Evolutionary conservation across 2,888 invertebrate genomes (phyloP), one percentile per base, ranked within the genome.

Genomic region (Dicyrtomina minuta): DNA sequence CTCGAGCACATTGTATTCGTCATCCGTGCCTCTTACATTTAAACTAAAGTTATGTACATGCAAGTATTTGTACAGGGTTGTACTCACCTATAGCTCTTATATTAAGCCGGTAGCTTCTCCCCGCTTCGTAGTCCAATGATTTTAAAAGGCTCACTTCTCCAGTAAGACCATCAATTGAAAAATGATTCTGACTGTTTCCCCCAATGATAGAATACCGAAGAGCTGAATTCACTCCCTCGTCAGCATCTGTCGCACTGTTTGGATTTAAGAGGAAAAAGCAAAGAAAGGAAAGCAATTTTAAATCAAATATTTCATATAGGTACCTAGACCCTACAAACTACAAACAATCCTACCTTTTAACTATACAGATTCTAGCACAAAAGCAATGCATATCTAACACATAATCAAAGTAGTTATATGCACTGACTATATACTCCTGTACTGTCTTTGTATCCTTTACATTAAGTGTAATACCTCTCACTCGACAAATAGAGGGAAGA

Each of bases 151-250:
- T 88, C 1, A 95, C 90, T 80, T 96, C 92, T 0, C 98, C 98
- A 70, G 91, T 92, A 79, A 93, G 87, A 67, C 93, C 91, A 83
- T 98, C 96, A 44, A 99, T 96, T 1, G 92, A 89, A 81, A 99
- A 97, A 79, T 93, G 93, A 77, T 92, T 91, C 81, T 93, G 92
- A 0, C 91, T 91, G 83, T 97, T 96, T 26, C 97, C 96, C 10
- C 96, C 94, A 76, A 96, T 96, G 77, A 98, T 93, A 15, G 93
- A 93, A 83, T 94, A 97, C 59, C 96, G 87, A 68, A 99, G 90
- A 0, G 92, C 93, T 1, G 95, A 93, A 83, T 99, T 98, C 39
- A 89, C 87, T 0, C 96, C 97, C 64, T 91, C 88, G 82, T 99
- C 99, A 0, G 90, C 90, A 82, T 99, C 99, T 0, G 89, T 89